Evolutionary conservation across 2,888 invertebrate genomes (phyloP).

Genomic region (Rambutsinella grinnellia): DNA sequence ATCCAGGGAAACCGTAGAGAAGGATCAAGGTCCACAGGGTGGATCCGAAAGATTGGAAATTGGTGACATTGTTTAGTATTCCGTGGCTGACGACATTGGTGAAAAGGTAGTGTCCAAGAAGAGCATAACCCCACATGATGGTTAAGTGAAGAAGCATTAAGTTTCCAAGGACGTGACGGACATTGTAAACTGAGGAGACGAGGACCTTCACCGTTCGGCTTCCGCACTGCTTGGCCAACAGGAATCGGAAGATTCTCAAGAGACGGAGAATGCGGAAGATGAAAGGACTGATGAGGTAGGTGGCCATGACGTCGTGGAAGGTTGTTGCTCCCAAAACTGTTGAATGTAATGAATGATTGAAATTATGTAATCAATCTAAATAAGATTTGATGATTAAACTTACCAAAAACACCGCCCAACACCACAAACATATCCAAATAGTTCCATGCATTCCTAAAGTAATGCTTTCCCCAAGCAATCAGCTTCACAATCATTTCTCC

Average conservation of each 20-base stretch:
- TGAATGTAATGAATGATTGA: not conserved
- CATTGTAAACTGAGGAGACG: conserved; percentile 21
- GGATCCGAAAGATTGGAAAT: conserved; percentile 18
- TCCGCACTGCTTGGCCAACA: conserved; percentile 30
- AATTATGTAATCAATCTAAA: too few relatives aligned
- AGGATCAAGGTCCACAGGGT: conserved; percentile 24
- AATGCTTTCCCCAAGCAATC: conserved; percentile 42
- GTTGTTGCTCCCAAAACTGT: not conserved
- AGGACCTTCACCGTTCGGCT: conserved; percentile 17
- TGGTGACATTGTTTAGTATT: conserved; percentile 1
- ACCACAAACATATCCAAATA: conserved; percentile 35
- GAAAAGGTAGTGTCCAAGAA: conserved; percentile 36
- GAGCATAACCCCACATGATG: conserved; percentile 29
- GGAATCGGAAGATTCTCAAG: conserved; percentile 34
- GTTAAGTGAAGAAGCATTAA: conserved; percentile 36
- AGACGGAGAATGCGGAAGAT: conserved; percentile 39
- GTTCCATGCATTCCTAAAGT: conserved; percentile 44
- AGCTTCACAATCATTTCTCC: conserved; percentile 43
- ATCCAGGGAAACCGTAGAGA: conserved; percentile 27
- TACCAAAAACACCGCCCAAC: conserved; percentile 39
- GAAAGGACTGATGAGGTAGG: conserved; percentile 6
- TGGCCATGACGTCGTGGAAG: not conserved
- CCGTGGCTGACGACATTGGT: conserved; percentile 9
- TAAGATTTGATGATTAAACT: too few relatives aligned
- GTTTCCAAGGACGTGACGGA: conserved; percentile 30